Evolutionary conservation across 2,797 vertebrate species (phyloP), one percentile per base, ranked within the genome.

Genomic region (Phalanger gymnotis): DNA sequence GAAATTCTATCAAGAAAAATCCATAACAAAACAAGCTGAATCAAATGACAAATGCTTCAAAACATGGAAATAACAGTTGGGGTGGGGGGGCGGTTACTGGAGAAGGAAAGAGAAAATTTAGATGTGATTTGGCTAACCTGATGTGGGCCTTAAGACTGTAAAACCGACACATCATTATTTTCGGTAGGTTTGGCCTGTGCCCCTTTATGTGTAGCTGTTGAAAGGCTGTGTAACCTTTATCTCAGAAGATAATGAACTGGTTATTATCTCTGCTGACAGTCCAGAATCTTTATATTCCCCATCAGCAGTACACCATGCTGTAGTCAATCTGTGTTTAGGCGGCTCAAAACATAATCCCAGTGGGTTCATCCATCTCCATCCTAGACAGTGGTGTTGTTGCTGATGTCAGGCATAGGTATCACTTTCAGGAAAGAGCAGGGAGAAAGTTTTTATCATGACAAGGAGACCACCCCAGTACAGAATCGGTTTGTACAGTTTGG

Each of bases 271-370:
- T 90, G 97, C 7, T 52, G 53, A 98, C 97, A 97, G 98, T 97
- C 96, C 94, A n/a, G 47, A 94, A 31, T 96, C 97, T 96, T 73
- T 93, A 93, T 91, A 89, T 34, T 66, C 97, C 92, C 97, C 96
- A 95, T 97, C 98, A 56, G 94, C 98, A 97, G 93, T 11, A 97
- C 11, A 0, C 4, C 94, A 97, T 90, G 96, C 96, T 96, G 95
- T 96, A 97, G 97, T 95, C 97, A 95, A 95, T 96, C 97, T 97
- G 95, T 98, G 96, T 97, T 97, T 98, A 97, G 96, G 94, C 96
- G 34, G 25, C 97, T 97, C 98, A 92, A 95, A 95, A 98, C 58
- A 30, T 96, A 98, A 95, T 97, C 98, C 73, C 47, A 91, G 91
- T 94, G 94, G 94, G 97, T 95, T 97, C 98, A 97, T 96, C 97